phyloP scores from a whole-genome alignment of 2,113 vertebrate genomes.

The Ochotona curzoniae region DNA sequence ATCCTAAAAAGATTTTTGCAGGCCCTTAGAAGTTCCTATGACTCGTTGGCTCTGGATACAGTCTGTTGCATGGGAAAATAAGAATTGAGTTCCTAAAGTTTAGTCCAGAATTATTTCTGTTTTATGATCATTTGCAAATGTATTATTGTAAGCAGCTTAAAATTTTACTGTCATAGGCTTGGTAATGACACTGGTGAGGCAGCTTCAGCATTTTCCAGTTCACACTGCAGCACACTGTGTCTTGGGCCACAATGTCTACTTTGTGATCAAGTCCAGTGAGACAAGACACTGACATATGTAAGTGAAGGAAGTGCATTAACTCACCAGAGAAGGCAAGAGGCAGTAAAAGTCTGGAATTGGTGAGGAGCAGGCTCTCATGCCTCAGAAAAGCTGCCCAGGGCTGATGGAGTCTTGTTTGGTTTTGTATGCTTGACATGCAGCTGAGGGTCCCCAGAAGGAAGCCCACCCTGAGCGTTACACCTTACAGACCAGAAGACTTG shows the following conservation, averaged over 20 bases:
- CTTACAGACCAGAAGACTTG: background rate
- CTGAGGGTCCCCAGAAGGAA: background rate
- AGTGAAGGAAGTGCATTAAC: background rate
- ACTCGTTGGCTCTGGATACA: background rate
- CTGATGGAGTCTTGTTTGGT: background rate
- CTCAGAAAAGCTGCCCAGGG: background rate
- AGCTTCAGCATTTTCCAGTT: background rate
- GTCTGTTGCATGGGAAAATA: background rate
- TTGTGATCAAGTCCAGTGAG: background rate
- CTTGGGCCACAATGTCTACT: background rate
- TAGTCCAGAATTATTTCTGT: background rate
- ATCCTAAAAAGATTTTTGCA: background rate
- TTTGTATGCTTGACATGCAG: background rate
- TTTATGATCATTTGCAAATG: background rate
- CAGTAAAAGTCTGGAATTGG: background rate
- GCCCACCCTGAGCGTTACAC: background rate
- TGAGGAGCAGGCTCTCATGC: background rate
- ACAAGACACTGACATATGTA: background rate
- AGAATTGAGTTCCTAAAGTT: conserved; percentile 1
- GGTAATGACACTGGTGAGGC: background rate
- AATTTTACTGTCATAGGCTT: background rate
- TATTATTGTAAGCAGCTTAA: background rate
- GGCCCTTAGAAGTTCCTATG: background rate
- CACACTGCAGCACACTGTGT: background rate
- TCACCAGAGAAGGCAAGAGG: background rate